Conservation (phyloP, 37 sponge, comb jelly and placozoan species). For the Theonella swinhoei region DNA sequence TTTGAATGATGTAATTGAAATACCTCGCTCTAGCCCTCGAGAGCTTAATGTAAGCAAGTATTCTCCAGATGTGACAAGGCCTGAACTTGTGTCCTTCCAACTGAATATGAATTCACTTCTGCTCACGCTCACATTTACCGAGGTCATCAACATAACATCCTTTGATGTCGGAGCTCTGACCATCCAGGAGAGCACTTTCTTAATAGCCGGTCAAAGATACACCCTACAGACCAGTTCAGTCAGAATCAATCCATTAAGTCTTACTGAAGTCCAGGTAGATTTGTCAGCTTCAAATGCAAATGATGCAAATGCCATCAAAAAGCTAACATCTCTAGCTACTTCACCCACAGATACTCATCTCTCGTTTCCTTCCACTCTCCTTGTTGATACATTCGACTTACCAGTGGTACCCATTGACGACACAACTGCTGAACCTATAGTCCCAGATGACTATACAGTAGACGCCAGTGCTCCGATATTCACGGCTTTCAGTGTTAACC, state of each 20-base stretch:
- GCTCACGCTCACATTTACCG: constrained; percentile 71
- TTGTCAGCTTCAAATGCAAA: constrained; percentile 28
- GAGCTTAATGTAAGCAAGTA: constrained; percentile 18
- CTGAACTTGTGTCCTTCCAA: constrained; percentile 49
- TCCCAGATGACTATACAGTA: background rate
- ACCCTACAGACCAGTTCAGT: constrained; percentile 13
- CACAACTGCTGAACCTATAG: background rate
- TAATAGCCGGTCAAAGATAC: constrained; percentile 10
- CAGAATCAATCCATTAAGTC: constrained; percentile 35
- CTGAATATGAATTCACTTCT: constrained; percentile 68
- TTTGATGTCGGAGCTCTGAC: constrained; percentile 57
- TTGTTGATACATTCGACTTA: constrained; percentile 52
- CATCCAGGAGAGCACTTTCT: constrained; percentile 35
- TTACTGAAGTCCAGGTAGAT: background rate
- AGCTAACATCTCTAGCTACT: constrained; percentile 63
- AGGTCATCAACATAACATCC: constrained; percentile 68
- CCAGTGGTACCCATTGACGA: constrained; percentile 39
- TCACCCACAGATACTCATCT: constrained; percentile 45
- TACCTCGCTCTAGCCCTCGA: constrained; percentile 19
- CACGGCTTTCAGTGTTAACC: constrained; percentile 64
- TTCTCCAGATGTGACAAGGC: constrained; percentile 55
- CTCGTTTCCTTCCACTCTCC: constrained; percentile 35
- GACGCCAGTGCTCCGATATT: constrained; percentile 71
- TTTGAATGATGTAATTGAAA: constrained; percentile 39
- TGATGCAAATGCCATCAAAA: constrained; percentile 76